These are phyloP conservation scores for Cosmia trapezina DNA, from an alignment of 2,888 invertebrate genomes.

Conservation along the genomic window DNA sequence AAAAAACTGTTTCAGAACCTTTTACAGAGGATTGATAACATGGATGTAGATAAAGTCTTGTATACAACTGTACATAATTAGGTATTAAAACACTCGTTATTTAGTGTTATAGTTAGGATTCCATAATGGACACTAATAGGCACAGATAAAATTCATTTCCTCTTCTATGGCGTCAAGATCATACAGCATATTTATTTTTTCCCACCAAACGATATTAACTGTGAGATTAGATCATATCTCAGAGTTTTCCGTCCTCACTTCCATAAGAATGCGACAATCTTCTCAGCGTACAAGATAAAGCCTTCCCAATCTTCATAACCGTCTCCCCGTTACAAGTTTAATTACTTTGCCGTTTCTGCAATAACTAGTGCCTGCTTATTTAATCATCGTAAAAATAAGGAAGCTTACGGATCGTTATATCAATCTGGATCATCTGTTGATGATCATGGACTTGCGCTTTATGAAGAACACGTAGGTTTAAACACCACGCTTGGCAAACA, in stretches of 20 bases:
- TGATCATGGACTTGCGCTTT: neutral
- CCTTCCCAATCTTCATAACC: conserved; percentile 19
- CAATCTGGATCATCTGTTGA: neutral
- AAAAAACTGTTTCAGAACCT: too few relatives aligned
- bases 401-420: neutral
- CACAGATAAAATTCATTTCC: neutral
- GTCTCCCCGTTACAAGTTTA: conserved; percentile 4
- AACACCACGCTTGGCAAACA: neutral
- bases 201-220: conserved; percentile 1
- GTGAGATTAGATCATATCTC: conserved; percentile 13
- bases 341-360: neutral
- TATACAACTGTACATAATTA: too few relatives aligned
- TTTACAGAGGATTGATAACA: too few relatives aligned
- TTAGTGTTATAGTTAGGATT: too few relatives aligned
- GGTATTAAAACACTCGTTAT: too few relatives aligned
- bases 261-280: conserved; percentile 27
- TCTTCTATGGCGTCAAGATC: neutral
- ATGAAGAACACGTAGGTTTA: neutral
- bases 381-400: neutral
- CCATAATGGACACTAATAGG: neutral
- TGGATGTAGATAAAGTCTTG: too few relatives aligned
- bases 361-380: neutral
- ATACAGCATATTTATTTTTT: neutral
- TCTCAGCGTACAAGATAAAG: conserved; percentile 5
- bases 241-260: conserved; percentile 7